A percentile compares a stretch with the other conserved stretches of the same genome.
Conservation (phyloP, 30 jellyfish, hydroid and myxozoan genomes). For the Cassiopea andromeda region DNA sequence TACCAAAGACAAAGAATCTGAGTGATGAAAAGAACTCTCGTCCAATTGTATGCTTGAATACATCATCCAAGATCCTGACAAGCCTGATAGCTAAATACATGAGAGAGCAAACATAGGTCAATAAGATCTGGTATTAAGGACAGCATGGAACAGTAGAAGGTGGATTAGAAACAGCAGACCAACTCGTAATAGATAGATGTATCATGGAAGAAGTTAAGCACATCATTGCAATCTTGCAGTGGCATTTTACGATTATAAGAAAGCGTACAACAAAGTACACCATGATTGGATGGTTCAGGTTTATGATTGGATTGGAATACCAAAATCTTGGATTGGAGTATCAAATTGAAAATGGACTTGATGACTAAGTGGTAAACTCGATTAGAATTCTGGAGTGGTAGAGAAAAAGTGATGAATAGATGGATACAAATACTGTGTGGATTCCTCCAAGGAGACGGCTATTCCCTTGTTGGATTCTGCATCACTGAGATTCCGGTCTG, state of each 20-base stretch:
- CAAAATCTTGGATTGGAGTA: background rate
- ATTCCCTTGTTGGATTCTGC: conserved; percentile 17
- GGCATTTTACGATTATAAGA: background rate
- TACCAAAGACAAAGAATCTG: background rate
- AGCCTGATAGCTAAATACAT: background rate
- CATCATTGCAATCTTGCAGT: conserved; percentile 23
- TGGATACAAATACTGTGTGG: background rate
- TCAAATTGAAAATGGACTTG: background rate
- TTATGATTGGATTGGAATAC: conserved; percentile 29
- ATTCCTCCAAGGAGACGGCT: conserved; percentile 43
- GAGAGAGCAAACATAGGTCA: background rate
- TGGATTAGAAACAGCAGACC: conserved; percentile 10
- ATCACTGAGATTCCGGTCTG: background rate
- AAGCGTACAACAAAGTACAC: background rate
- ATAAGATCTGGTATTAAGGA: conserved; percentile 26
- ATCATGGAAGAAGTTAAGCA: conserved; percentile 21
- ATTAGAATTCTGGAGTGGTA: background rate
- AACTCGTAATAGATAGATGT: conserved; percentile 8
- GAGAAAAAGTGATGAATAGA: background rate
- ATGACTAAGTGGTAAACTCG: background rate
- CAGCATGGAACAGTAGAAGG: conserved; percentile 18
- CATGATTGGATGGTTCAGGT: conserved; percentile 16
- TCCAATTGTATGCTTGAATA: background rate
- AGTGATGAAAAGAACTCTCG: background rate
- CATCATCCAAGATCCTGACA: background rate